These are phyloP conservation scores for Drosophila antonietae DNA, from an alignment of 2,888 invertebrate species.

Conservation along the genomic window DNA sequence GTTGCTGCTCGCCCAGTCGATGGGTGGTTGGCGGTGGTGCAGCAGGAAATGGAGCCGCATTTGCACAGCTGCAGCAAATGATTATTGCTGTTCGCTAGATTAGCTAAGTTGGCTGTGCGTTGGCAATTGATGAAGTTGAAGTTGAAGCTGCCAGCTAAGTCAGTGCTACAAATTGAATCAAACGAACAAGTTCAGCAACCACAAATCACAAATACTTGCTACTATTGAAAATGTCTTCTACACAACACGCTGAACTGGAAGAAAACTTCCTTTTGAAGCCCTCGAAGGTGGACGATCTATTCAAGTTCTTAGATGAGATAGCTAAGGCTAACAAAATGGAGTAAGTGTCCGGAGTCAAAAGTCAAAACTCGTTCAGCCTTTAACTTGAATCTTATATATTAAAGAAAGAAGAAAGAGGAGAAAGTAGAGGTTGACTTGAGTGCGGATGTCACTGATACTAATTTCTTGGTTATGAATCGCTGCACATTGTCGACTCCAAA, in stretches of 20 bases:
- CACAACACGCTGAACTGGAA: slow-evolving; percentile 19
- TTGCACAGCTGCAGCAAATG: slow-evolving; percentile 67
- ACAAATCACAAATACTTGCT: background rate
- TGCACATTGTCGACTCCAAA: accelerated
- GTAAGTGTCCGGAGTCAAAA: slow-evolving; percentile 14
- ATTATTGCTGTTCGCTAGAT: slow-evolving; percentile 63
- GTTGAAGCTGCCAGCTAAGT: slow-evolving; percentile 1
- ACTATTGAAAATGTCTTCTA: slow-evolving; percentile 20
- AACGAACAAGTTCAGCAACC: slow-evolving; percentile 1
- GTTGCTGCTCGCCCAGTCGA: slow-evolving; percentile 40
- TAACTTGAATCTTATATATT: background rate
- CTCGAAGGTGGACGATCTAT: slow-evolving; percentile 39
- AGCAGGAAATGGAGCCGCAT: slow-evolving; percentile 43
- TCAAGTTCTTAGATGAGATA: slow-evolving; percentile 40
- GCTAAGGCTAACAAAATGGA: slow-evolving; percentile 33
- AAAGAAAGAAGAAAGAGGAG: slow-evolving; percentile 14
- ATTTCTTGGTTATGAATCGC: slow-evolving; percentile 26
- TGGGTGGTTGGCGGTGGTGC: background rate
- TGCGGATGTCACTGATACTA: slow-evolving; percentile 16
- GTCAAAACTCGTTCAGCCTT: background rate
- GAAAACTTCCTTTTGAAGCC: slow-evolving; percentile 40
- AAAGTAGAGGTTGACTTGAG: slow-evolving; percentile 31
- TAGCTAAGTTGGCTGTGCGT: slow-evolving; percentile 54
- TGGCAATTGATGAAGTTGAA: slow-evolving; percentile 23
- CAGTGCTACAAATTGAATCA: slow-evolving; percentile 15